Base-by-base conservation (phyloP, 2,113 vertebrate genomes). In the Crotalus horridus region DNA sequence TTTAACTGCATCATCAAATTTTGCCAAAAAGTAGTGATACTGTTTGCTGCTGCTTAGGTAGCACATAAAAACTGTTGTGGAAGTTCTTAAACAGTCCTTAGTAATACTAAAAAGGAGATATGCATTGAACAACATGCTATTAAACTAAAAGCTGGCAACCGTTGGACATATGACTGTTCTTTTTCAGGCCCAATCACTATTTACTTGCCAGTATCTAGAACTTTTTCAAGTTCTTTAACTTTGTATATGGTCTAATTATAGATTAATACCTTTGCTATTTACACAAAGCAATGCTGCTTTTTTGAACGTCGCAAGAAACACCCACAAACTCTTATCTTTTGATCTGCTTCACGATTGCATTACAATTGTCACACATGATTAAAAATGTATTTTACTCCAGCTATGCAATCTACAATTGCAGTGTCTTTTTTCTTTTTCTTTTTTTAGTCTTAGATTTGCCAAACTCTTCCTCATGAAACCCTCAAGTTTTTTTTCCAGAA, bases 271-370 rank as follows among this genome's bases (percentile, higher is more conserved):
- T 9, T 54, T 54, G n/a, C 87, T 54, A 54, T 39, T 54, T 20
- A 90, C 29, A 43, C 29, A 89, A 29, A 90, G 15, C 23, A 59
- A 58, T 39, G n/a, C 13, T 29, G 23, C 15, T 89, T 13, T 39
- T 87, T 46, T 89, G 39, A 61, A 33, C 55, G 43, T 58, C 24
- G 17, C 33, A 87, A 39, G 53, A 29, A 20, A 10, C 8, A n/a
- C 24, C 54, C 54, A 59, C n/a, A 59, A 26, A 8, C 26, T 6
- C 7, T 43, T 26, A 17, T 29, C 29, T 56, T 87, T 90, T 96
- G 95, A 91, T 97, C 26, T 94, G 58, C 6, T 94, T 93, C 64
- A 59, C 54, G 9, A 85, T 91, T 39, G 92, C 81, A 92, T 1
- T 26, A 90, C 53, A 90, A 10, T 87, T 11, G 89, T 23, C 89